Evolutionary conservation across 2,888 invertebrate genomes (phyloP), one percentile per base, ranked within the genome.

Genomic region (Mesorhabditis spiculigera): DNA sequence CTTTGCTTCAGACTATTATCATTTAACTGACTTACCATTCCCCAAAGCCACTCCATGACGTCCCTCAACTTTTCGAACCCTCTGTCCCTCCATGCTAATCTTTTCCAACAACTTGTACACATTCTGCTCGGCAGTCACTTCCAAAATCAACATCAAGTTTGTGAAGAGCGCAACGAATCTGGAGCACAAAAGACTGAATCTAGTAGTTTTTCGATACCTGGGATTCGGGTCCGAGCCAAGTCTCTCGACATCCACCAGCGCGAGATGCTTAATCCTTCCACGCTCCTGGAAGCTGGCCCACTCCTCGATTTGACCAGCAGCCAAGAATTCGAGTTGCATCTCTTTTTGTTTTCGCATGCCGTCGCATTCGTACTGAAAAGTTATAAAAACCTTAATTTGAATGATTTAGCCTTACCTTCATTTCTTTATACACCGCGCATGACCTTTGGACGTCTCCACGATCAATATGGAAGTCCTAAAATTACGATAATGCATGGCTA

Each of bases 361-460:
- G 68, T 92, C 91, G 87, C 95, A 95, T 28, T 91, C 91, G 81
- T 93, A 91, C 94, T 95, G 86, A 65, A 86, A 71, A 58, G 5
- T 68, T 13, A 8, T n/a, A 4, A 13, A 66, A n/a, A 6, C n/a
- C n/a, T 50, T 50, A 8, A 13, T 4, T n/a, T 42, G 43, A 13
- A 58, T 44, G 45, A 10, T 44, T 42, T 4, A 10, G 63, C 88
- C 91, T 90, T 88, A 94, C 94, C 80, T 93, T 92, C 84, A 98
- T 92, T 83, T 96, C 95, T 87, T 94, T 93, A 87, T 93, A 98
- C 58, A 97, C 93, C 78, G 92, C 91, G 75, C 94, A 92, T 63
- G 96, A 94, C 77, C 97, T 90, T 87, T 97, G 96, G 0, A 95
- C 93, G 86, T 98, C 96, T 0, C 97, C 97, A 77, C 96, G 90